Conservation (phyloP, 2,888 invertebrate species). For the Melipona beecheii region DNA sequence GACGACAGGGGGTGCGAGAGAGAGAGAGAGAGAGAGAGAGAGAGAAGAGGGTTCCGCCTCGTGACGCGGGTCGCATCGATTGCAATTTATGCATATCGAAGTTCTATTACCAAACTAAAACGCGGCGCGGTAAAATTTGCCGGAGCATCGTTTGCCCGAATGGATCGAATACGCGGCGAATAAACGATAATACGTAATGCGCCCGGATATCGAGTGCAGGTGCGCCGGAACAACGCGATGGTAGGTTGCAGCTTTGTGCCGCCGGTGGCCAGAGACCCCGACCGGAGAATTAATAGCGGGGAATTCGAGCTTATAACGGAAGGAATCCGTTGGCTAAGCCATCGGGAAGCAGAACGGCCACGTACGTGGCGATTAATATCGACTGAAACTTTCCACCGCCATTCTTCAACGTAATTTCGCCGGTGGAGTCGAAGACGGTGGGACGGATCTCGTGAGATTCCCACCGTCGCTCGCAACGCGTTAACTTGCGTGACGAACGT, state of each 20-base stretch:
- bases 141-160: conserved; percentile 39
- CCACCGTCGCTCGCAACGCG: conserved; percentile 7
- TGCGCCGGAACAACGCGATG: conserved; percentile 56
- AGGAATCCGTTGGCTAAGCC: conserved; percentile 65
- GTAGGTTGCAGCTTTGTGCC: conserved; percentile 50
- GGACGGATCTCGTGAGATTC: not conserved
- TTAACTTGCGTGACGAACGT: no score
- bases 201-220: conserved; percentile 70
- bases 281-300: conserved; percentile 68
- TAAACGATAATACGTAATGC: conserved; percentile 64
- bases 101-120: conserved; percentile 62
- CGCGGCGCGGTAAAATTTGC: conserved; percentile 63
- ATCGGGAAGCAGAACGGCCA: conserved; percentile 61
- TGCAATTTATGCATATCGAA: conserved; percentile 58
- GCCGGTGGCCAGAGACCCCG: conserved; percentile 47
- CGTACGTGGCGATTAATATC: conserved; percentile 67
- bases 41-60: not conserved
- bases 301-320: conserved; percentile 73
- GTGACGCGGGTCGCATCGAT: conserved; percentile 49
- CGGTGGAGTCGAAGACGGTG: conserved; percentile 24
- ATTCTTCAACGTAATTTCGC: conserved; percentile 64
- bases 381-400: conserved; percentile 62
- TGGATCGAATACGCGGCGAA: conserved; percentile 30
- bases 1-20: no score
- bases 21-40: no score